Conservation (phyloP, 2,888 invertebrate species). For the Himalopsyche japonica region DNA sequence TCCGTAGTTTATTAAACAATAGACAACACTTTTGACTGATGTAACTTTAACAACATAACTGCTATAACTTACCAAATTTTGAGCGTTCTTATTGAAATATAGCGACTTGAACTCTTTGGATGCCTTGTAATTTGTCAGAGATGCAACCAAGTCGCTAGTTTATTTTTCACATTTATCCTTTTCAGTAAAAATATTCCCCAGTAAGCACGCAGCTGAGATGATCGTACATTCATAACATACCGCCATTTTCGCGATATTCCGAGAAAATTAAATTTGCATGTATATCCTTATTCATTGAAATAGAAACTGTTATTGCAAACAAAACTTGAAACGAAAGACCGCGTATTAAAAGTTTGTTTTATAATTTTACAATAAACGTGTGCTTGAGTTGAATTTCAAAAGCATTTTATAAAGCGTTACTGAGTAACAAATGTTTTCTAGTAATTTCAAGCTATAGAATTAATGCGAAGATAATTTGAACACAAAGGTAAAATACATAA, state of each 20-base stretch:
- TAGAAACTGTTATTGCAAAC: neutral
- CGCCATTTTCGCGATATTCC: slow-evolving; percentile 5
- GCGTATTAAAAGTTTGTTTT: neutral
- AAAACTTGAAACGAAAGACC: neutral
- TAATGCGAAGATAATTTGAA: too few relatives aligned
- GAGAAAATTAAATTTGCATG: slow-evolving; percentile 26
- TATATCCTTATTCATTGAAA: slow-evolving; percentile 12
- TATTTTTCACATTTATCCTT: too few relatives aligned
- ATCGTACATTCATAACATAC: neutral
- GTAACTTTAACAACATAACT: too few relatives aligned
- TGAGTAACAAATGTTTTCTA: neutral
- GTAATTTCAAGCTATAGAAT: too few relatives aligned
- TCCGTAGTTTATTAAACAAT: too few relatives aligned
- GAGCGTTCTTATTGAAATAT: too few relatives aligned
- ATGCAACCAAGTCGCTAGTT: too few relatives aligned
- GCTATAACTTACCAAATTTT: too few relatives aligned
- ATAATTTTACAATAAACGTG: neutral
- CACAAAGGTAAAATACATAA: too few relatives aligned
- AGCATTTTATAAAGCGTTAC: neutral
- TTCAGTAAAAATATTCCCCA: neutral
- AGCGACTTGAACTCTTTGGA: too few relatives aligned
- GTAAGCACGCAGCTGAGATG: neutral
- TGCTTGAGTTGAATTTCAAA: neutral
- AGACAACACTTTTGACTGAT: too few relatives aligned
- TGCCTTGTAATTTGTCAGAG: too few relatives aligned